Evolutionary conservation across 2,113 vertebrate species (phyloP), one percentile per base, ranked within the genome.

Genomic region (Chaetops frenatus): DNA sequence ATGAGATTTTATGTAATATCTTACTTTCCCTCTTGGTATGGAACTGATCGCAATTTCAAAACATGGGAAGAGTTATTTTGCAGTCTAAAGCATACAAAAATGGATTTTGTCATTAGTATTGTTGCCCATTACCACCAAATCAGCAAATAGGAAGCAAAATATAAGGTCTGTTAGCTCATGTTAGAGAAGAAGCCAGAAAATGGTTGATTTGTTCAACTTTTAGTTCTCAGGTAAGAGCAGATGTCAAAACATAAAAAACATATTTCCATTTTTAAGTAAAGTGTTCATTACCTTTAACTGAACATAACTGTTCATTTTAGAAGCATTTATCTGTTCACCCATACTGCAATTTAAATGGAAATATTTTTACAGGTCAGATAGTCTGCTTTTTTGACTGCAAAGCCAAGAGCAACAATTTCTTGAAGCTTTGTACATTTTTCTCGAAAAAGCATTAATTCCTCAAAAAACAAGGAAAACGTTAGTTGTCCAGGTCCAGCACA

Each of bases 291-390:
- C 35, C 16, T 79, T 79, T 80, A 92, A 76, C 45, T 66, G 87
- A 90, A 51, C 33, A 83, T n/a, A 35, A 70, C 45, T 69, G 33
- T 45, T 88, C 8, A 81, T 78, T 83, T 95, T 80, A 94, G 74
- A 95, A 80, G 18, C 38, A 85, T 90, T 81, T 91, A 36, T 74
- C 50, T 86, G 40, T 90, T 94, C 90, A 82, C 62, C 60, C 65
- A 91, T 74, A 81, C 31, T 50, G 23, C 65, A 94, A 93, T 79
- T 94, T 72, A 96, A 88, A 60, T 73, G 27, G 47, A 88, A 88
- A 92, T 89, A 90, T 67, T 97, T 95, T 96, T 90, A 66, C 40
- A 88, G 66, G 69, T 96, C 66, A 93, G 51, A 88, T 28, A 79
- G 44, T 87, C 47, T 79, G 40, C 5, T 69, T 81, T 93, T 88